Conservation (phyloP, 2,888 invertebrate species). For the Notodonta dromedarius region DNA sequence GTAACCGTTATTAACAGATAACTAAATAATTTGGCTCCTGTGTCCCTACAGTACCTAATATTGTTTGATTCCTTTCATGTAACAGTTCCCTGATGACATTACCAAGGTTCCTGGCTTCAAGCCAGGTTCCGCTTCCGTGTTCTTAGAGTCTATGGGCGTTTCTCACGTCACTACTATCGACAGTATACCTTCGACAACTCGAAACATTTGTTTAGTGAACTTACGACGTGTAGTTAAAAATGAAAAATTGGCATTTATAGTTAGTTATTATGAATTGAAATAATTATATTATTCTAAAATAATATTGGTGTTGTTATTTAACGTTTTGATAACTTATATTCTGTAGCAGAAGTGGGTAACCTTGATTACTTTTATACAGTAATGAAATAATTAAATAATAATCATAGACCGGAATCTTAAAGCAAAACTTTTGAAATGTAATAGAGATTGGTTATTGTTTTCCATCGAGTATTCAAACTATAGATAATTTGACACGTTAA, state of each 20-base stretch:
- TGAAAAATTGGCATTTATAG: slow-evolving; percentile 80
- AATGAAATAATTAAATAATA: too few species aligned
- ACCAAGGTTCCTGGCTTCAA: background rate
- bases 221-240: slow-evolving; percentile 74
- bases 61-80: background rate
- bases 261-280: slow-evolving; percentile 84
- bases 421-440: too few species aligned
- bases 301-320: slow-evolving; percentile 77
- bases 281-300: slow-evolving; percentile 85
- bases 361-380: background rate
- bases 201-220: slow-evolving; percentile 68
- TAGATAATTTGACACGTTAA: too few species aligned
- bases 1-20: slow-evolving; percentile 31
- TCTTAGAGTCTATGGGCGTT: slow-evolving; percentile 12
- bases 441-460: too few species aligned
- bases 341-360: slow-evolving; percentile 3
- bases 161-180: slow-evolving; percentile 49
- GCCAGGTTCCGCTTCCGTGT: background rate
- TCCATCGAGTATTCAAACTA: too few species aligned
- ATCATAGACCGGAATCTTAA: too few species aligned
- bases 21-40: slow-evolving; percentile 45
- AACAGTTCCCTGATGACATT: too few species aligned
- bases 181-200: slow-evolving; percentile 58
- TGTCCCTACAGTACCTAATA: slow-evolving; percentile 18
- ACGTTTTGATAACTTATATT: slow-evolving; percentile 10